Evolutionary conservation across 2,113 vertebrate genomes (phyloP).

Genomic region (Monarcha castaneiventris): DNA sequence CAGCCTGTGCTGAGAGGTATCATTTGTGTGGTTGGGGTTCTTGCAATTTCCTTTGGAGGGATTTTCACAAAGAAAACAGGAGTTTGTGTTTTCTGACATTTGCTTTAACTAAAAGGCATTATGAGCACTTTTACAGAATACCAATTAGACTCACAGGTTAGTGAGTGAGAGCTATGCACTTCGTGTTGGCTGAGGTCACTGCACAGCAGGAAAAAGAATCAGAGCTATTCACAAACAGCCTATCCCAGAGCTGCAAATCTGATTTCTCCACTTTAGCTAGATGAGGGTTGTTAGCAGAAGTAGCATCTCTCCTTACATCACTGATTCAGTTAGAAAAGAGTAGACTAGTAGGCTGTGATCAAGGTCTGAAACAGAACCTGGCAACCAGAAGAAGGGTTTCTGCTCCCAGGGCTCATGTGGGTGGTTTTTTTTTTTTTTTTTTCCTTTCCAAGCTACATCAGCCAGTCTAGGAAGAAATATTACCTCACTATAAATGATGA

Average conservation of each 20-base stretch:
- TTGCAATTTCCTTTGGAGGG: neutral
- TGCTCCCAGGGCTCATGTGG: neutral
- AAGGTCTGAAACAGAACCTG: conserved; percentile 7
- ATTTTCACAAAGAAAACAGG: conserved; percentile 24
- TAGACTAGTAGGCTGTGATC: neutral
- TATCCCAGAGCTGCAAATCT: conserved; percentile 1
- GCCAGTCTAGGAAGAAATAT: neutral
- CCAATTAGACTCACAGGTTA: conserved; percentile 40
- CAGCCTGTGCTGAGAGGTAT: neutral
- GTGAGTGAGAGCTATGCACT: neutral
- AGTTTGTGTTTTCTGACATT: conserved; percentile 54
- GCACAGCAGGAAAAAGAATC: conserved; percentile 20
- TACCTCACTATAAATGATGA: neutral
- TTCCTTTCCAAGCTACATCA: neutral
- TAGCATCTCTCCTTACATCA: neutral
- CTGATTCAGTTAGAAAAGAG: neutral
- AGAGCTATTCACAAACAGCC: conserved; percentile 22
- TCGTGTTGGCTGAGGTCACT: neutral
- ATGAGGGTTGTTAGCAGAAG: neutral
- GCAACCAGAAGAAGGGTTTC: neutral
- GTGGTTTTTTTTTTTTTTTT: neutral
- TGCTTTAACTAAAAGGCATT: conserved; percentile 24
- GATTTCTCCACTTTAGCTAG: conserved; percentile 23
- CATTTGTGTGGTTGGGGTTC: neutral
- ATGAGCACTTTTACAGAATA: conserved; percentile 39